Percentiles rank a stretch among this genome's conserved stretches.
These are phyloP conservation scores for Tribolium freemani DNA, from an alignment of 2,888 invertebrate species.

Conservation along the genomic window DNA sequence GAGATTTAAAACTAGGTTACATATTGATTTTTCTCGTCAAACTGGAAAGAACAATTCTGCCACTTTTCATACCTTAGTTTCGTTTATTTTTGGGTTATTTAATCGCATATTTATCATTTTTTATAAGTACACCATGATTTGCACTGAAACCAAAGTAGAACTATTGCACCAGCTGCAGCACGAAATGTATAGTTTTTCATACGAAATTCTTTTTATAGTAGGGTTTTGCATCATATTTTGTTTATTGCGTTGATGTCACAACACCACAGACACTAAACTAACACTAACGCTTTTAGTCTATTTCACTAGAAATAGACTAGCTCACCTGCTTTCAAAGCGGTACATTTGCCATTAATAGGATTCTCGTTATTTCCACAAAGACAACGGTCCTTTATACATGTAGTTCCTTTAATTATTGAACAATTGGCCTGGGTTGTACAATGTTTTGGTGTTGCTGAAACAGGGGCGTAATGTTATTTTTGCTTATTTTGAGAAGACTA, in stretches of 20 bases:
- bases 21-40: too few relatives aligned
- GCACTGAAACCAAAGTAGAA: too few relatives aligned
- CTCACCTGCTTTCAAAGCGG: slow-evolving; percentile 60
- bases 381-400: slow-evolving; percentile 61
- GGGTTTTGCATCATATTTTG: too few relatives aligned
- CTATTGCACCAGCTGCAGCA: too few relatives aligned
- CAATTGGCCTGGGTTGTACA: slow-evolving; percentile 63
- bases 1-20: too few relatives aligned
- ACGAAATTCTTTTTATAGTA: too few relatives aligned
- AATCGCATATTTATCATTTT: too few relatives aligned
- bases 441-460: slow-evolving; percentile 59
- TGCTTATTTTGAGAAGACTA: background rate
- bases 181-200: too few relatives aligned
- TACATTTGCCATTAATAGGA: slow-evolving; percentile 63
- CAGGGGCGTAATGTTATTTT: slow-evolving; percentile 27
- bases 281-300: slow-evolving; percentile 5
- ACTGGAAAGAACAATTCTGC: too few relatives aligned
- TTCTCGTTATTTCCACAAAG: slow-evolving; percentile 64
- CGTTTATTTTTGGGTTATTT: too few relatives aligned
- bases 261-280: background rate
- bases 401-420: slow-evolving; percentile 62
- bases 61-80: too few relatives aligned
- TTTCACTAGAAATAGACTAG: slow-evolving; percentile 10
- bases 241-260: background rate
- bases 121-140: too few relatives aligned